Evolutionary conservation across 92 coral and sea anemone genomes (phyloP), one percentile per base, ranked within the genome.

Genomic region (Ricordea florida): DNA sequence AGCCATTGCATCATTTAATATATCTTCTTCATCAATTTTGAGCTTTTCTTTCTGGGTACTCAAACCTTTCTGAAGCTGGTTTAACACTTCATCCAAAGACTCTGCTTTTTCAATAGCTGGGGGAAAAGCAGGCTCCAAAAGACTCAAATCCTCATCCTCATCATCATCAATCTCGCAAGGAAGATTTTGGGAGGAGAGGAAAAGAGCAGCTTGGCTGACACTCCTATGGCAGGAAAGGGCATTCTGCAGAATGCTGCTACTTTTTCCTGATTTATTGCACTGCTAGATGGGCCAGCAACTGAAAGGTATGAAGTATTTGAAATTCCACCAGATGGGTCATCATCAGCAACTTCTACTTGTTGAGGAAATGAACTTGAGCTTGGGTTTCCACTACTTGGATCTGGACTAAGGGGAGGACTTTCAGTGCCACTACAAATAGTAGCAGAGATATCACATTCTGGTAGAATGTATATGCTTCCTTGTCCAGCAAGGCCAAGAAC

Each of bases 1-100:
- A 6, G 82, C 50, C 60, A 87, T 62, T 13, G 86, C 89, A 78
- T 88, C 93, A 64, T 57, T 71, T 26, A 78, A 61, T 6, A 88
- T 27, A 38, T 86, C 80, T 5, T 68, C 80, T 48, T 79, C 68
- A 10, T 73, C 82, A 18, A 81, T 45, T 53, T 57, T 80, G 3
- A 80, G 41, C 35, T 72, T 80, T 57, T 62, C 82, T 66, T 78
- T 78, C 35, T 69, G 34, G 7, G 30, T 10, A 51, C 46, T 51
- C 65, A 69, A 35, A 17, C 50, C 35, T 51, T 69, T 69, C 30
- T 51, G 16, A 36, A 69, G 77, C 23, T 69, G 46, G 6, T 49
- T 29, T 10, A 69, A 30, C 45, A 69, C 23, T 27, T 32, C 21
- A 0, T 48, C 30, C 62, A 69, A 13, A 11, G 72, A 20, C 23